Base-by-base conservation (phyloP, 2,797 vertebrate genomes). In the Phrynocephalus forsythii region DNA sequence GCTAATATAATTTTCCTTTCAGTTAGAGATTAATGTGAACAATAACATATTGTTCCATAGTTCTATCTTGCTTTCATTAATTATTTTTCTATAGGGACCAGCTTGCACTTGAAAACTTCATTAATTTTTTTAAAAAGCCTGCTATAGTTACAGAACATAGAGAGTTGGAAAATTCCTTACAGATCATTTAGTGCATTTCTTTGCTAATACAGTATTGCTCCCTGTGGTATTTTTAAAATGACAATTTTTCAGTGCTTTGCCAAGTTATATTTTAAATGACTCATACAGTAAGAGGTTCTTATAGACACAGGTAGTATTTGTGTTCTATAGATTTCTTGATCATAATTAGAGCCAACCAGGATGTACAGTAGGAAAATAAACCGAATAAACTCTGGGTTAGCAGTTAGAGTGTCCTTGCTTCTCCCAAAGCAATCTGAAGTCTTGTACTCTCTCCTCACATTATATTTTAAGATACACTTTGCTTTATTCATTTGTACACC, bases 231-330 rank as follows among this genome's bases (percentile, higher is more conserved):
- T 76, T 87, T 90, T 69, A 75, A 84, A 86, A 76, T 68, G 76
- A 26, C 28, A 80, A 60, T 81, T 87, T 81, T 84, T 84, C 63
- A 90, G 89, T 84, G 69, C 88, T 92, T 94, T 94, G 93, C 93
- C 92, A 94, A 91, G 50, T 88, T 92, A 83, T 72, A 71, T 92
- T 93, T 95, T 92, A 95, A 94, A 94, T 94, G 90, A 93, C 86
- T 86, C 93, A 94, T 88, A 91, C 83, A 78, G 75, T 90, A 94
- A 92, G 94, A 95, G 82, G 86, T 48, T 92, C 69, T n/a, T 69
- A 24, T 67, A 85, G 38, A 48, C 15, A 10, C 77, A 81, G 77
- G 78, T 88, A 85, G 78, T 88, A 85, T 67, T 26, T 67, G 69
- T 71, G 81, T 79, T 79, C 75, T 81, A n/a, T 69, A 81, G 26